Evolutionary conservation across 2,113 vertebrate species (phyloP).

Genomic region (Perca schrenkii): DNA sequence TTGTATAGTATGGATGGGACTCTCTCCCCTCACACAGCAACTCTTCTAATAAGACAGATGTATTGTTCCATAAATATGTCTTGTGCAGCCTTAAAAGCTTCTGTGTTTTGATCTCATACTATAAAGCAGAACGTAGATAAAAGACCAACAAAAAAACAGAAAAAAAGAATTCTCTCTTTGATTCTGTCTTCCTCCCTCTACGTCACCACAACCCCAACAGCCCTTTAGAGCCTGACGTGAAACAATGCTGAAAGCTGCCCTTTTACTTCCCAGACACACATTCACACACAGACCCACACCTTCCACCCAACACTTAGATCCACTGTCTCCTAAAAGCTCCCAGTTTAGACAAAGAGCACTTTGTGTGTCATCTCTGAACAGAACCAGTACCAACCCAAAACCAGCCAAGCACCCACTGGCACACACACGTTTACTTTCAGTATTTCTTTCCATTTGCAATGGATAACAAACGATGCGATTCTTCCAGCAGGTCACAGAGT

Average conservation of each 20-base stretch:
- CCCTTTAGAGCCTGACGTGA: slow-evolving; percentile 36
- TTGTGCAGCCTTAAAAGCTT: background rate
- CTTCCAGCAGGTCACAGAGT: slow-evolving; percentile 7
- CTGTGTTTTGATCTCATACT: background rate
- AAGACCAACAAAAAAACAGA: background rate
- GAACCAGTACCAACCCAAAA: slow-evolving; percentile 57
- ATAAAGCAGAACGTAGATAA: slow-evolving; percentile 4
- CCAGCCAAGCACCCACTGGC: slow-evolving; percentile 43
- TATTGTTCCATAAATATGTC: background rate
- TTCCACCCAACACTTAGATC: slow-evolving; percentile 25
- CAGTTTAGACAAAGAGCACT: slow-evolving; percentile 52
- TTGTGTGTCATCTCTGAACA: slow-evolving; percentile 43
- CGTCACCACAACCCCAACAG: slow-evolving; percentile 30
- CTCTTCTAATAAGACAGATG: background rate
- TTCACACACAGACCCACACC: slow-evolving; percentile 31
- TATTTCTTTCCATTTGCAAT: slow-evolving; percentile 20
- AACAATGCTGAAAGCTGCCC: slow-evolving; percentile 70
- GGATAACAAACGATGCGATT: slow-evolving; percentile 19
- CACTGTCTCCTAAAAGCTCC: slow-evolving; percentile 30
- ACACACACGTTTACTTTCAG: slow-evolving; percentile 31
- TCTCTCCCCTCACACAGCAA: background rate
- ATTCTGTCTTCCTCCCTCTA: slow-evolving; percentile 6
- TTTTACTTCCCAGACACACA: slow-evolving; percentile 55
- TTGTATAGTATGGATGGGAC: background rate
- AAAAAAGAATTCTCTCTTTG: slow-evolving; percentile 20